Evolutionary conservation across 2,888 invertebrate genomes (phyloP).

Genomic region (Bimastos eiseni): DNA sequence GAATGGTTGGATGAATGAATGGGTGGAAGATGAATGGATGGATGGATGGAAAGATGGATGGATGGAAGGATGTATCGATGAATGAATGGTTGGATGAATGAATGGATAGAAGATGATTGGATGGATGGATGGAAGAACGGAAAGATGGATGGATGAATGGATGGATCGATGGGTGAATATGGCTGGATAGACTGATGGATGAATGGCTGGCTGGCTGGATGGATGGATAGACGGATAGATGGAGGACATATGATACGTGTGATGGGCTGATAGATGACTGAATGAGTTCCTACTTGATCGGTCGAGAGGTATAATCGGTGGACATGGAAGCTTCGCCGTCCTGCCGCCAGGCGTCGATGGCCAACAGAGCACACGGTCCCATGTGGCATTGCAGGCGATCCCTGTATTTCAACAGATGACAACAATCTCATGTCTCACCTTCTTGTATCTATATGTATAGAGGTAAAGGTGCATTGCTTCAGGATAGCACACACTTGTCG

Average conservation of each 20-base stretch:
- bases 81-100: not conserved
- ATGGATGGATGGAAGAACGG: not conserved
- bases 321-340: not conserved
- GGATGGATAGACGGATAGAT: not conserved
- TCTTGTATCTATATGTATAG: not conserved
- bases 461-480: not conserved
- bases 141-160: not conserved
- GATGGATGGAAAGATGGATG: not conserved
- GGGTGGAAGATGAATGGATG: no score
- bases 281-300: not conserved
- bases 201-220: not conserved
- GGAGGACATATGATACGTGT: not conserved
- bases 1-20: not conserved
- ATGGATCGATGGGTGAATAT: not conserved
- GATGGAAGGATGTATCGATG: not conserved
- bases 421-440: not conserved
- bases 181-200: not conserved
- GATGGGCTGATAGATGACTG: not conserved
- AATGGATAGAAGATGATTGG: no score
- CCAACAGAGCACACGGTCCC: not conserved
- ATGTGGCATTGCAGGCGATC: not conserved
- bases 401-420: not conserved
- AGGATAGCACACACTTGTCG: not conserved
- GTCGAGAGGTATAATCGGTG: conserved; percentile 1
- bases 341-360: not conserved